Evolutionary conservation across 2,797 vertebrate genomes (phyloP).

Genomic region (Rhodeus uyekii): DNA sequence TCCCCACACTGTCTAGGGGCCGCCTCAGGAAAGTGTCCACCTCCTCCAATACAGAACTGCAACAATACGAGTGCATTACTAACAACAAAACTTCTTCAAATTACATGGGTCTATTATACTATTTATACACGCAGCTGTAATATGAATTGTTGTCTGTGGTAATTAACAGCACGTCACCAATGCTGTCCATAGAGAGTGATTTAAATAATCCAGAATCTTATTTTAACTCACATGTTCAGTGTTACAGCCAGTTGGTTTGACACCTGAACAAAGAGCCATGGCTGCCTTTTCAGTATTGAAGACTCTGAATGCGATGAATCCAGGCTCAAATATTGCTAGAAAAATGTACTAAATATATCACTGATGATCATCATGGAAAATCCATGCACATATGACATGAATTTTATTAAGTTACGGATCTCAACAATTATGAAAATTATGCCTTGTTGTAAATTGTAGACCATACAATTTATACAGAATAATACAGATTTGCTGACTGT

Average conservation of each 20-base stretch:
- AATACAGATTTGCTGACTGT: not conserved
- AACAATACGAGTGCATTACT: not conserved
- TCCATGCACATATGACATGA: not conserved
- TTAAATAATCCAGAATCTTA: not conserved
- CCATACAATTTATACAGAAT: not conserved
- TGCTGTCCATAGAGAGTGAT: not conserved
- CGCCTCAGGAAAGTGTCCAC: constrained; percentile 60
- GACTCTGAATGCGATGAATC: constrained; percentile 73
- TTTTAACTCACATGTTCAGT: constrained; percentile 67
- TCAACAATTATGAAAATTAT: not conserved
- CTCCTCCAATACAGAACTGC: constrained; percentile 65
- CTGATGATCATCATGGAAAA: not conserved
- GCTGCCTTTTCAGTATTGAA: constrained; percentile 70
- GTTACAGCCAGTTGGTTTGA: constrained; percentile 67
- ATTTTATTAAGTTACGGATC: not conserved
- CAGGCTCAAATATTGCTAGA: constrained; percentile 65
- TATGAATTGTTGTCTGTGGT: not conserved
- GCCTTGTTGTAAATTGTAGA: not conserved
- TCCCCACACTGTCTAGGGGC: constrained; percentile 60
- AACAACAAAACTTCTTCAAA: too few relatives aligned
- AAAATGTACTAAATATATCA: constrained; percentile 35
- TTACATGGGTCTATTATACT: too few relatives aligned
- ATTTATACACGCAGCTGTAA: too few relatives aligned
- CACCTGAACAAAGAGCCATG: constrained; percentile 73
- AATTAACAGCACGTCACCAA: not conserved